These are phyloP conservation scores for Macaca nemestrina DNA, from an alignment of 2,113 vertebrate species.

Conservation along the genomic window DNA sequence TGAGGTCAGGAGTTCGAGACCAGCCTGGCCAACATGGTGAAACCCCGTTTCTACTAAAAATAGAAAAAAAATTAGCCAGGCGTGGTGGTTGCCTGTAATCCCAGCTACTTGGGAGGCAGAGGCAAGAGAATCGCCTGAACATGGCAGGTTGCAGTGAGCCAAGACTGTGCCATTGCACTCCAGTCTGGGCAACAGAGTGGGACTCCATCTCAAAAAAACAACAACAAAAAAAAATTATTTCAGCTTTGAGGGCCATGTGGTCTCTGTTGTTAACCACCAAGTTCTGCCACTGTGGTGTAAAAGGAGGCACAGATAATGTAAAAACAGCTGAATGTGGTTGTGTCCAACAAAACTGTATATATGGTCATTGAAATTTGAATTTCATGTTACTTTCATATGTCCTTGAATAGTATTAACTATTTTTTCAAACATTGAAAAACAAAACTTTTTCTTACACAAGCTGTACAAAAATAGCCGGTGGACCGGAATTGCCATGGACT, in stretches of 20 bases:
- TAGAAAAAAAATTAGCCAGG: too few relatives aligned
- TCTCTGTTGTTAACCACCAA: not conserved
- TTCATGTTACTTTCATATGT: not conserved
- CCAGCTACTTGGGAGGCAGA: too few relatives aligned
- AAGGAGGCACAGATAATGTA: not conserved
- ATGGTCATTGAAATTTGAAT: not conserved
- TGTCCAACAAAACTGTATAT: not conserved
- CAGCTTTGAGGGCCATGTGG: not conserved
- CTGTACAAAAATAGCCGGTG: not conserved
- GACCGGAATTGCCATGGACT: not conserved
- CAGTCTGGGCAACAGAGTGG: too few relatives aligned
- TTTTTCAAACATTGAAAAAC: not conserved
- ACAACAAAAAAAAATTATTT: too few relatives aligned
- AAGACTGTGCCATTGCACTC: too few relatives aligned
- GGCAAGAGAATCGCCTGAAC: too few relatives aligned
- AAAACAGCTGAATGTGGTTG: not conserved
- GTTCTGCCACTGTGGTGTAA: not conserved
- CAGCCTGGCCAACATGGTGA: too few relatives aligned
- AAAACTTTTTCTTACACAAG: not conserved
- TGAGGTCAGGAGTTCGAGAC: too few relatives aligned
- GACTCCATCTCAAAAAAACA: too few relatives aligned
- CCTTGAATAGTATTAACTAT: not conserved
- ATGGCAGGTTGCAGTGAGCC: too few relatives aligned
- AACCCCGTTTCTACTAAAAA: too few relatives aligned
- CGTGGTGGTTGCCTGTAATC: too few relatives aligned